phyloP scores from a whole-genome alignment of 2,888 invertebrate species.

The Microplitis deprimator region DNA sequence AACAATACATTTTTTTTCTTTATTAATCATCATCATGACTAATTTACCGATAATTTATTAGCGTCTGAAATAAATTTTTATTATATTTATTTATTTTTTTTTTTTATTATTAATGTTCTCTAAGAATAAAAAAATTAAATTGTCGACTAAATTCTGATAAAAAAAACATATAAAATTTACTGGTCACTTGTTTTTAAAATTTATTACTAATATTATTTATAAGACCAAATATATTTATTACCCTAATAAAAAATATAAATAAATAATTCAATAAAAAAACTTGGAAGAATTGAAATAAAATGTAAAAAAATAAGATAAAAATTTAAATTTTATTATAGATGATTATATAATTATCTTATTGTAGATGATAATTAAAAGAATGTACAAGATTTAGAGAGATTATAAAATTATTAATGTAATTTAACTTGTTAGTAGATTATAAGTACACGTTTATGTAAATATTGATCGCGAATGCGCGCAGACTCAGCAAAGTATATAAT shows the following conservation, averaged over 20 bases:
- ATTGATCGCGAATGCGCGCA: not conserved
- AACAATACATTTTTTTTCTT: not conserved
- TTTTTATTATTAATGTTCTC: not conserved
- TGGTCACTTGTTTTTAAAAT: not conserved
- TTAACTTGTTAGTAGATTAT: not conserved
- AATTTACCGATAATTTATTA: not conserved
- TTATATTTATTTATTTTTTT: not conserved
- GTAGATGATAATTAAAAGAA: not conserved
- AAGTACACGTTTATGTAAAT: not conserved
- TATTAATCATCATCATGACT: not conserved
- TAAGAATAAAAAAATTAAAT: not conserved
- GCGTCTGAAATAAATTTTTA: too few relatives aligned
- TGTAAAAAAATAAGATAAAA: too few relatives aligned
- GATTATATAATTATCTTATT: not conserved
- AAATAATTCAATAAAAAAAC: not conserved
- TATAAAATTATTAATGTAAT: not conserved
- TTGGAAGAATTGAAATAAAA: not conserved
- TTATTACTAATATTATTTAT: not conserved
- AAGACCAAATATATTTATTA: not conserved
- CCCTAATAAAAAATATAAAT: not conserved
- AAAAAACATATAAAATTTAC: not conserved
- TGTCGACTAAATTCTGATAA: not conserved
- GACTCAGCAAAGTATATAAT: not conserved
- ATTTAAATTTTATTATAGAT: not conserved
- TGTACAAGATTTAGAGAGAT: not conserved